Base-by-base conservation (phyloP, 2,797 vertebrate genomes). In the Anguilla anguilla region DNA sequence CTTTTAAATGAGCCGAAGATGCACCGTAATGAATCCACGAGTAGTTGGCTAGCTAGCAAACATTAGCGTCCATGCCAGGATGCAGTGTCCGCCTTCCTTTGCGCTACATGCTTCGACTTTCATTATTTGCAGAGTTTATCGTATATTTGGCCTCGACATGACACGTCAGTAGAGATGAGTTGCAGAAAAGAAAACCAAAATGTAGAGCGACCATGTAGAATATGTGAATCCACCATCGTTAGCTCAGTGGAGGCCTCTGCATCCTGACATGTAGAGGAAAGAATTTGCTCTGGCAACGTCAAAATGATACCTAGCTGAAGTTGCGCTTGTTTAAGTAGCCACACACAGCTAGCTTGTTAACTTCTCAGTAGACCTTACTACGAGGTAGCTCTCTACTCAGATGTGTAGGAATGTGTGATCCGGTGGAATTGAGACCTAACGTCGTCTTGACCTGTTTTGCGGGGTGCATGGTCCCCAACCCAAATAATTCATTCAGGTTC, bases 211-310 rank as follows among this genome's bases (percentile, higher is more conserved):
- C 83, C 31, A 22, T 17, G 28, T 86, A 59, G 59, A 0, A 84
- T 22, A 7, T 83, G 0, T 72, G n/a, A 72, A 28, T 9, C 89
- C 85, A 39, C 28, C 15, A 17, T n/a, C 53, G 43, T 22, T n/a
- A n/a, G 61, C 43, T 55, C n/a, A 77, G 35, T 74, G 83, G 79
- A 90, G 85, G 91, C 77, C 87, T 92, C 94, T 94, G 93, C 93
- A 93, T 96, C 91, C 92, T 94, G 87, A 90, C 92, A 91, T 93
- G 90, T 57, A 17, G 55, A 57, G 15, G 89, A 87, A n/a, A 88
- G 91, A 92, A 94, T 94, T 93, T 95, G 86, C 93, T 94, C 92
- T 94, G 94, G 92, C 90, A 83, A 13, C 53, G 67, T 81, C 51
- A 43, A 74, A 74, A 72, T 17, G 57, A 3, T 15, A 77, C 35